Conservation (phyloP, 2,113 vertebrate genomes). For the Mionectes macconnelli region DNA sequence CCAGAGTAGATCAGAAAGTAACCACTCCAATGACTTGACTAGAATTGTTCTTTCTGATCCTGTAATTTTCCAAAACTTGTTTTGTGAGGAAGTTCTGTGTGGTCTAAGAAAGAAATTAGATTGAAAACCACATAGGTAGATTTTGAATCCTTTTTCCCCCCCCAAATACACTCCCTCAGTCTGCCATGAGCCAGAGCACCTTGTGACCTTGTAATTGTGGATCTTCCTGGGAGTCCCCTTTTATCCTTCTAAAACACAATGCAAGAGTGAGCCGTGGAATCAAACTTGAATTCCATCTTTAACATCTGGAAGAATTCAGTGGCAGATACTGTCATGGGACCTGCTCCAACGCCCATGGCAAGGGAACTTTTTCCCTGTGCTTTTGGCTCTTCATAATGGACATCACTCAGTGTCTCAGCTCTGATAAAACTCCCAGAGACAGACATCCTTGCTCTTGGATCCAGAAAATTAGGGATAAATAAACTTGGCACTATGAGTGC, state of each 20-base stretch:
- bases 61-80: neutral
- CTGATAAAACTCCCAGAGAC: neutral
- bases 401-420: neutral
- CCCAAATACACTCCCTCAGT: neutral
- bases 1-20: neutral
- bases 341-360: neutral
- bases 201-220: neutral
- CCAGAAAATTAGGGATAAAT: neutral
- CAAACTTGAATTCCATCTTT: neutral
- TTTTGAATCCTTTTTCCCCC: fast-evolving
- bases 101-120: neutral
- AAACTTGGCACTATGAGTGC: neutral
- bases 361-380: neutral
- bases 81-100: neutral
- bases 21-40: neutral
- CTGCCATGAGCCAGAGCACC: neutral
- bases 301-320: neutral
- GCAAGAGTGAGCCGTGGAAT: neutral
- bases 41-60: neutral
- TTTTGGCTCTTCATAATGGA: neutral
- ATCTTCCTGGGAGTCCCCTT: neutral
- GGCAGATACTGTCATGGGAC: neutral
- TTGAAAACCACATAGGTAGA: neutral
- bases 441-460: neutral
- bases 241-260: neutral